Evolutionary conservation across 2,888 invertebrate genomes (phyloP).

Genomic region (Andrena marginata): DNA sequence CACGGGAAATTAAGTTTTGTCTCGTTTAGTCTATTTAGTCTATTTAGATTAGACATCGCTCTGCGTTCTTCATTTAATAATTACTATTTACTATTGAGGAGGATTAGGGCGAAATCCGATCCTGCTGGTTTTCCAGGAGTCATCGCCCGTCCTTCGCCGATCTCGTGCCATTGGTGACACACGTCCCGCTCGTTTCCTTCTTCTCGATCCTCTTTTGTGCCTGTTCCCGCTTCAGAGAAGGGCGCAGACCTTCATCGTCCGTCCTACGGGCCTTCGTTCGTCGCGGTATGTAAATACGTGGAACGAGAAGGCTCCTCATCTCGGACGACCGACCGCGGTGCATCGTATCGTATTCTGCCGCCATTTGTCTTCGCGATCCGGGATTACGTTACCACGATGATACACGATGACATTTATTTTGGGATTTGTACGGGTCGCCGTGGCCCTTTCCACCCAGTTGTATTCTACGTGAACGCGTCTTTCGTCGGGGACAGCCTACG

Average conservation of each 20-base stretch:
- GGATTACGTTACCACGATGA: conserved; percentile 80
- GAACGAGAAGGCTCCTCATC: conserved; percentile 69
- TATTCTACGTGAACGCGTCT: conserved; percentile 53
- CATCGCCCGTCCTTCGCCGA: conserved; percentile 80
- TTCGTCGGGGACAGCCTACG: conserved; percentile 57
- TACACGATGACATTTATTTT: conserved; percentile 79
- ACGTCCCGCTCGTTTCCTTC: conserved; percentile 52
- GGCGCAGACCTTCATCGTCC: conserved; percentile 45
- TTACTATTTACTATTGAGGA: neutral
- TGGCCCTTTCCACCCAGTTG: conserved; percentile 54
- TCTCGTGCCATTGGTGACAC: conserved; percentile 69
- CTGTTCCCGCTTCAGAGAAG: conserved; percentile 57
- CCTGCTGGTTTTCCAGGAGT: conserved; percentile 69
- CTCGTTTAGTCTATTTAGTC: no score
- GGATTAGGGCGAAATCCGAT: conserved; percentile 33
- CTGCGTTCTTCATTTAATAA: neutral
- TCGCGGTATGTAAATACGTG: conserved; percentile 72
- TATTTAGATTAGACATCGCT: no score
- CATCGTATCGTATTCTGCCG: conserved; percentile 79
- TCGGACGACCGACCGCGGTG: conserved; percentile 72
- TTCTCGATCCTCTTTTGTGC: conserved; percentile 58
- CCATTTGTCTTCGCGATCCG: conserved; percentile 79
- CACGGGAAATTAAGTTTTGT: no score
- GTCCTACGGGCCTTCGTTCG: conserved; percentile 58
- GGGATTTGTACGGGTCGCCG: conserved; percentile 71